Base-by-base conservation (phyloP, 2,113 vertebrate genomes). In the Chionomys nivalis region DNA sequence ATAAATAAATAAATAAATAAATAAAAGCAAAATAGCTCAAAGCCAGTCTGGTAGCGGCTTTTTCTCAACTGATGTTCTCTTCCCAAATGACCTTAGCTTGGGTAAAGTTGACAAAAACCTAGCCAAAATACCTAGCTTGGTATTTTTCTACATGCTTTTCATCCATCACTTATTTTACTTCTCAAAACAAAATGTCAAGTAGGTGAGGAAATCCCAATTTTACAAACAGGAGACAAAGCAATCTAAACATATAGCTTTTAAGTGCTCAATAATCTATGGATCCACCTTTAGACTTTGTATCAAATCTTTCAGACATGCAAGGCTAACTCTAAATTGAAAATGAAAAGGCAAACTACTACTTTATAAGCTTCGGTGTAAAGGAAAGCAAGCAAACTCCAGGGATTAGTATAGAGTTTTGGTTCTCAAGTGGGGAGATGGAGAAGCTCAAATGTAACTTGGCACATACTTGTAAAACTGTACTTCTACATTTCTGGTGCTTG, bases 131-230 rank as follows among this genome's bases (percentile, higher is more conserved):
- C 16, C 77, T 52, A 36, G 16, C 11, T 11, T 55, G 31, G 17
- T 31, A 55, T 79, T 79, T 79, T 78, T 52, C 47, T 89, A 87
- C 78, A 58, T 87, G 26, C 19, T 63, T 83, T 83, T 79, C 24
- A 82, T 76, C 85, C 33, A 39, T 52, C 63, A 63, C 49, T 89
- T 92, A 58, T 96, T 58, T 61, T 63, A 70, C 49, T 89, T 92
- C 66, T 96, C 66, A 76, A 70, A 92, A 91, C n/a, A 85, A 47
- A 95, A 52, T 85, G 55, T 73, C 72, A 86, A 85, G 72, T 68
- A 17, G 70, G 39, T 73, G 85, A 31, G 89, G 55, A 68, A 91
- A 95, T 52, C 26, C 78, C n/a, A 76, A 81, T 73, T 81, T 92
- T 81, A 91, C 13, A 65, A 65, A 44, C 24, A 61, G 55, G 36